These are phyloP conservation scores for Hydractinia echinata DNA, from an alignment of 30 jellyfish, hydroid and myxozoan genomes.

Conservation along the genomic window DNA sequence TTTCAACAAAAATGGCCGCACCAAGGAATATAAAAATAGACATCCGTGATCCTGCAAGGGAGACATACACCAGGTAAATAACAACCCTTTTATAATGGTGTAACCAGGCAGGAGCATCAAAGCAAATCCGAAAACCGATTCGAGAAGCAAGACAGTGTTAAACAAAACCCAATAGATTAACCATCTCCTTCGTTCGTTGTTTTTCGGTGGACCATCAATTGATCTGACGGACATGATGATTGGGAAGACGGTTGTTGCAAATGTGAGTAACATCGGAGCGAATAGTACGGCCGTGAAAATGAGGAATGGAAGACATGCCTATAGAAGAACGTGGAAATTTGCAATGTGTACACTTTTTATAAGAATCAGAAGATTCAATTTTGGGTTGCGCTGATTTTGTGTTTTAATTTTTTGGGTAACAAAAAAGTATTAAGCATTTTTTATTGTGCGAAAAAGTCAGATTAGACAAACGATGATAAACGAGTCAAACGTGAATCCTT, in stretches of 20 bases:
- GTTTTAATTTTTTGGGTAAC: too few species aligned
- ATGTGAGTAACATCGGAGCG: background rate
- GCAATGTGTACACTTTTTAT: too few species aligned
- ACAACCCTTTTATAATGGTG: background rate
- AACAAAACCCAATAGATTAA: slow-evolving; percentile 1
- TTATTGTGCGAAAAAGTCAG: too few species aligned
- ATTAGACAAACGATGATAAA: too few species aligned
- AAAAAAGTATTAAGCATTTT: too few species aligned
- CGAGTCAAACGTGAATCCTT: too few species aligned
- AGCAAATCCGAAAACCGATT: background rate
- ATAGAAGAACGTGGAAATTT: background rate
- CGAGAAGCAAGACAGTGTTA: background rate
- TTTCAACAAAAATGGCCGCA: background rate
- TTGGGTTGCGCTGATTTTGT: too few species aligned
- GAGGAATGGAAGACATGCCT: slow-evolving; percentile 18
- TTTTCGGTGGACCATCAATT: background rate
- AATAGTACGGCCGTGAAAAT: background rate
- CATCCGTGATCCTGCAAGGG: background rate
- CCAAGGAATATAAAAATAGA: background rate
- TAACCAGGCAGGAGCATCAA: background rate
- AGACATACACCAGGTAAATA: slow-evolving; percentile 9
- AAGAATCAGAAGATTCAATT: too few species aligned
- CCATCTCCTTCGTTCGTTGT: slow-evolving; percentile 5
- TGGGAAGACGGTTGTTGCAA: background rate
- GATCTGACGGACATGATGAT: background rate